Evolutionary conservation across 2,888 invertebrate species (phyloP), one percentile per base, ranked within the genome.

Genomic region (Amblyteles armatorius): DNA sequence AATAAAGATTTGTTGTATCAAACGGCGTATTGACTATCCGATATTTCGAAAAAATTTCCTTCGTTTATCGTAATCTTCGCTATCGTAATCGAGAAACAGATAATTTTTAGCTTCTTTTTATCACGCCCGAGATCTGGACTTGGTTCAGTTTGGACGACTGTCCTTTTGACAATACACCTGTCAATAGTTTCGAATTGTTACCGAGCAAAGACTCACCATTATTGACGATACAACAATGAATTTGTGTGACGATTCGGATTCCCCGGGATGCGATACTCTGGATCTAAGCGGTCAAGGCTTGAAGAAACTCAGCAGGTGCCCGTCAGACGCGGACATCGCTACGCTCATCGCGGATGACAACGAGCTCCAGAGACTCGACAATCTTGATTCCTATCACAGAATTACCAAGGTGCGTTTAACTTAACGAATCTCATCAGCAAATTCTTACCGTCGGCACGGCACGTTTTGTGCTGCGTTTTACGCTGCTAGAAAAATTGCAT

Each of bases 281-380:
- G 97, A 98, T 94, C 95, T 98, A 89, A 97, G 97, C 86, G 96
- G 96, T 93, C 96, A 96, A 94, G 96, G 96, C 92, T 94, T 98
- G 89, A 97, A 97, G 94, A 98, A 97, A 95, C 95, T 98, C 91
- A 96, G 96, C 93, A 96, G 96, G 94, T 97, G 97, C 91, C 95
- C 96, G 87, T 94, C 95, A 78, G 96, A 96, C 84, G 96, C 97
- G 93, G 95, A 96, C 40, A 95, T 97, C 91, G 96, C 96, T 85
- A 96, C 96, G 89, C 95, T 98, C 89, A 96, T 97, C 89, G 95
- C 97, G 74, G 98, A 98, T 93, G 97, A 98, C 92, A 98, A 98
- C 95, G 97, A 97, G 92, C 94, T 98, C 85, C 97, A 97, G 91
- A 96, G 97, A 90, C 95, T 98, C 90, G 98, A 98, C 94, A 97